phyloP scores from a whole-genome alignment of 2,113 vertebrate species.

The Tilapia sparmanii region DNA sequence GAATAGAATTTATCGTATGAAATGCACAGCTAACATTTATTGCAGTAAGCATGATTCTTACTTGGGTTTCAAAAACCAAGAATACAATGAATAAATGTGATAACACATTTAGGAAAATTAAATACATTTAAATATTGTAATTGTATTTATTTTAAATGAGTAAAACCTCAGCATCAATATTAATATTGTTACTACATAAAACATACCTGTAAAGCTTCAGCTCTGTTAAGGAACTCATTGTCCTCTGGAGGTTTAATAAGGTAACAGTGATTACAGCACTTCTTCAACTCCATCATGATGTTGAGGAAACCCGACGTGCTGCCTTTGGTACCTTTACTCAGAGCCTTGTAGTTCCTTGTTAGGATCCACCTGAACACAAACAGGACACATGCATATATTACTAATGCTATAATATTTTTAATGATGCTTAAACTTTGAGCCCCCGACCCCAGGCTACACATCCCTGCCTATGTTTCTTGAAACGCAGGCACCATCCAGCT shows the following conservation, averaged over 20 bases:
- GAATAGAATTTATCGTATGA: neutral
- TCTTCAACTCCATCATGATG: slow-evolving; percentile 99
- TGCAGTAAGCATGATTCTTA: neutral
- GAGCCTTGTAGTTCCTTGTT: slow-evolving; percentile 98
- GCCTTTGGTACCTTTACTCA: slow-evolving; percentile 97
- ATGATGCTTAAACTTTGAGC: neutral
- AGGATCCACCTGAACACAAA: slow-evolving; percentile 86
- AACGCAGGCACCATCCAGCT: neutral
- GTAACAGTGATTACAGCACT: slow-evolving; percentile 99
- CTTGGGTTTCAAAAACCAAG: neutral
- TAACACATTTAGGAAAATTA: neutral
- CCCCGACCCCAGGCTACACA: neutral
- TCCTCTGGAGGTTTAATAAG: slow-evolving; percentile 97
- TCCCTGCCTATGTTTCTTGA: neutral
- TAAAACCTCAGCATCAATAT: neutral
- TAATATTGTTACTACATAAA: neutral
- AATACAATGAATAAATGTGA: neutral
- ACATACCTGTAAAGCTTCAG: slow-evolving; percentile 91
- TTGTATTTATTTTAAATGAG: neutral
- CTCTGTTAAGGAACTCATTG: slow-evolving; percentile 88
- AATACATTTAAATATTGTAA: neutral
- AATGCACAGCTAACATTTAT: neutral
- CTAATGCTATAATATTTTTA: neutral
- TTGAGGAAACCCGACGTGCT: slow-evolving; percentile 98
- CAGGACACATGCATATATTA: neutral